Base-by-base conservation (phyloP, 2,888 invertebrate species). In the Xylocampa areola region DNA sequence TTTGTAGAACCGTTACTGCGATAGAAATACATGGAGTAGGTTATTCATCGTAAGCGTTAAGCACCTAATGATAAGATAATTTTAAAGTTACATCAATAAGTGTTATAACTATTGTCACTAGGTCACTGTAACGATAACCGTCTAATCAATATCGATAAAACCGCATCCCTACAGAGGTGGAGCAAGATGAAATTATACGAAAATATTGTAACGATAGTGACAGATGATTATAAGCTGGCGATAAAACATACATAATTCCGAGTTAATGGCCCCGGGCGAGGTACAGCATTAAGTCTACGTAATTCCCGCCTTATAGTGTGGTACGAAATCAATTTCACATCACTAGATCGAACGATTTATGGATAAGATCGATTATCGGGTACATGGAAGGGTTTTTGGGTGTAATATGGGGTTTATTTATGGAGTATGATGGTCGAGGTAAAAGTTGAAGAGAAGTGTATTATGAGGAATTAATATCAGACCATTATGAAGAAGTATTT, bases 241-340 rank as follows among this genome's bases (percentile, higher is more conserved):
- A 93, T 93, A 93, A 94, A 94, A 94, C 92, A 93, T 87, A 94
- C 92, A 94, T 92, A 92, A 93, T 93, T 93, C 92, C 86, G 85
- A 81, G 80, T 81, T 91, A 91, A 92, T 91, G 85, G 91, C 82
- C 82, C 45, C 75, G 72, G 72, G 71, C 74, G 58, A 73, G 66
- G 65, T 64, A 50, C 64, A 60, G 77, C 80, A 81, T 83, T 83
- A 82, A 76, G 71, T 61, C 61, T 72, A 68, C 73, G 76, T 82
- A 87, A 90, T 90, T 86, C 85, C 82, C 83, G 81, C 82, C 82
- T 86, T 76, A 70, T 62, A 68, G 70, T 70, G n/a, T 73, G 66
- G 68, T 79, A 73, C 75, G 82, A 85, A 86, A 89, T 90, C 87
- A 88, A 88, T 90, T 90, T 87, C 85, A 84, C 87, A 88, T 90